phyloP scores from a whole-genome alignment of 2,797 vertebrate genomes.

The Falco novaeseelandiae region DNA sequence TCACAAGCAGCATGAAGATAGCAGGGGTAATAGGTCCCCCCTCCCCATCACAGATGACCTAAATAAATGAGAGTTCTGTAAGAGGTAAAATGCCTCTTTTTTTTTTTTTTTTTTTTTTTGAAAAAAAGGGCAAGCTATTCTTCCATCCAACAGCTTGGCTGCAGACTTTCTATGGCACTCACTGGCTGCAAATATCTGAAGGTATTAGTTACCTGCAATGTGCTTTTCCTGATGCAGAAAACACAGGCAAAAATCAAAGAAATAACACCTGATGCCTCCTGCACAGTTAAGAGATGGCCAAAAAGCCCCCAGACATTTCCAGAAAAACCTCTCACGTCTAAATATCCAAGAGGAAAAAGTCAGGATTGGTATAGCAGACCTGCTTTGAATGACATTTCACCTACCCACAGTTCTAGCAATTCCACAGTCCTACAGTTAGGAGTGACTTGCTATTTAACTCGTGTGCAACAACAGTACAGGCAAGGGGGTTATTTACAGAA shows the following conservation, averaged over 20 bases:
- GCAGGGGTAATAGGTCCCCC: neutral
- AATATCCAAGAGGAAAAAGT: neutral
- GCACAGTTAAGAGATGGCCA: neutral
- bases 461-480: neutral
- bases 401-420: neutral
- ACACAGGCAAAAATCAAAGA: neutral
- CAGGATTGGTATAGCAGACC: neutral
- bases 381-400: neutral
- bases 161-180: neutral
- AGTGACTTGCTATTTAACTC: neutral
- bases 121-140: neutral
- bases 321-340: neutral
- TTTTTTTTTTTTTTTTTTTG: neutral
- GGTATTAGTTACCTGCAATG: neutral
- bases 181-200: neutral
- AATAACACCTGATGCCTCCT: neutral
- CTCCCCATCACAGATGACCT: neutral
- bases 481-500: neutral
- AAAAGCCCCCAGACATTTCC: neutral
- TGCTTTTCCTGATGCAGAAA: neutral
- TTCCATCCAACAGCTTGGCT: neutral
- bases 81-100: neutral
- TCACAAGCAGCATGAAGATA: constrained; percentile 22
- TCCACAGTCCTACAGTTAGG: neutral
- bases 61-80: neutral